Evolutionary conservation across 2,113 vertebrate species (phyloP), one percentile per base, ranked within the genome.

Genomic region (Silurus meridionalis): DNA sequence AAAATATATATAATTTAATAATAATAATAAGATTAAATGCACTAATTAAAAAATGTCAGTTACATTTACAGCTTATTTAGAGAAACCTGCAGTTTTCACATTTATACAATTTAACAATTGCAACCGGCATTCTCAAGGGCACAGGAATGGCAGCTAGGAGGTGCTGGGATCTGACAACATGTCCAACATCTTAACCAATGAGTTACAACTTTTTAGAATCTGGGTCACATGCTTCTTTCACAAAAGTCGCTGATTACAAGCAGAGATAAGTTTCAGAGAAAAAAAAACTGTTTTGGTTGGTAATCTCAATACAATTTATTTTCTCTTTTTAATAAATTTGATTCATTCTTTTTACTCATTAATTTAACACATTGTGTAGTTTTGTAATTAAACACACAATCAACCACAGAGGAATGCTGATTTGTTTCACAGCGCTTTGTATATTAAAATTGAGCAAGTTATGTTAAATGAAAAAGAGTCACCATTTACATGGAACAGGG

Each of bases 171-270:
- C 37, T 37, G 37, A 37, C 2, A 37, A 37, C 37, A 37, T 37
- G 37, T 37, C 37, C 37, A 37, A 37, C 37, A 37, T 37, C 37
- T 37, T 37, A 37, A 2, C 37, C 37, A 37, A 37, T 37, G 37
- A 37, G 37, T 37, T 37, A 37, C 37, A 37, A 37, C 37, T 37
- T 37, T 37, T 48, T 5, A 37, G 28, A 48, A 37, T 48, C 14
- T 17, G 21, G 28, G 60, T 88, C 80, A 72, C 25, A 28, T 86
- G 81, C 37, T 48, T 21, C 17, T 23, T 55, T 50, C 14, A 25
- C 0, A 69, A 15, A 61, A 88, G 78, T 78, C 52, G 67, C 23
- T 50, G 57, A 75, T 88, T 79, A 83, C 80, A 79, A 48, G 53
- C 48, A 7, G 13, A 0, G 15, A 14, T 69, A 71, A 77, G n/a